Evolutionary conservation across 2,113 vertebrate species (phyloP).

Genomic region (Dicaeum eximium): DNA sequence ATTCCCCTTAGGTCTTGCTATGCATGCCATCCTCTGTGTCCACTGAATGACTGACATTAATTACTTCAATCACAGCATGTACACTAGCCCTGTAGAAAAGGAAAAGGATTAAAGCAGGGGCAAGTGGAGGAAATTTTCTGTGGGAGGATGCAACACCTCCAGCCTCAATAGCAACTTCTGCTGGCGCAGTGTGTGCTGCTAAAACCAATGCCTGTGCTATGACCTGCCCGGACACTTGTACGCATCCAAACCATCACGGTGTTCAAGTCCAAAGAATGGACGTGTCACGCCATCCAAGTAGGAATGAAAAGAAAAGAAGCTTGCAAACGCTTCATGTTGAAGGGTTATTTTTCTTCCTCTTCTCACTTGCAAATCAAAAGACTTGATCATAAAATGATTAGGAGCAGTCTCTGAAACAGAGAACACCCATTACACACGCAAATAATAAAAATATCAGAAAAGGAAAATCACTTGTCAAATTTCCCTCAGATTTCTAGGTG

Average conservation of each 20-base stretch:
- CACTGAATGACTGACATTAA: slow-evolving; percentile 45
- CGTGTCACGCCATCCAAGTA: background rate
- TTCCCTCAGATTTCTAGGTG: background rate
- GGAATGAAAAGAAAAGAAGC: background rate
- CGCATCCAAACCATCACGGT: background rate
- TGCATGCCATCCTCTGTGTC: background rate
- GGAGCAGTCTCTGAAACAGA: background rate
- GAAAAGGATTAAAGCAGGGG: background rate
- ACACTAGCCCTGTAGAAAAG: background rate
- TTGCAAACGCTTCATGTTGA: background rate
- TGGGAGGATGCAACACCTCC: background rate
- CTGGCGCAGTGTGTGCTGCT: background rate
- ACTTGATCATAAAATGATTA: background rate
- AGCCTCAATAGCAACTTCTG: background rate
- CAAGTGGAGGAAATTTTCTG: background rate
- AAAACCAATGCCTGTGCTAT: background rate
- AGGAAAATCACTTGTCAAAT: background rate
- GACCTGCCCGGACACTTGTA: background rate
- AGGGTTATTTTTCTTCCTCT: slow-evolving; percentile 1
- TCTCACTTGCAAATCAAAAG: slow-evolving; percentile 13
- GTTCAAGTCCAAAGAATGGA: background rate
- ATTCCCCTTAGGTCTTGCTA: background rate
- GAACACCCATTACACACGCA: background rate
- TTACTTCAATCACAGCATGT: slow-evolving; percentile 52
- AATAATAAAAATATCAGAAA: background rate